Conservation (phyloP, 2,888 invertebrate genomes). For the Drosophila maculinotata region DNA sequence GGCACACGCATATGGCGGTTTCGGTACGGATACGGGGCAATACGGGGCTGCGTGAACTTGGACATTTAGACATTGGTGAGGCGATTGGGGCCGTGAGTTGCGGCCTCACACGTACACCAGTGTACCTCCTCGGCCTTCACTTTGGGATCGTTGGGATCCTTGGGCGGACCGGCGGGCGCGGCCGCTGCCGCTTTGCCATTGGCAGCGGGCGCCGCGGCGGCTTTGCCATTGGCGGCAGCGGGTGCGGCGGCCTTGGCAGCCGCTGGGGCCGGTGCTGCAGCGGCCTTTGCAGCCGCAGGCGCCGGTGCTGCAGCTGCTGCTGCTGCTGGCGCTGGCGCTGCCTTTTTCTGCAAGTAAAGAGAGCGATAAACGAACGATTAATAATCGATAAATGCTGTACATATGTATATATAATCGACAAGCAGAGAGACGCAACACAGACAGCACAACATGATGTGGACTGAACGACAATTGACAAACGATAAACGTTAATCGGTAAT, state of each 20-base stretch:
- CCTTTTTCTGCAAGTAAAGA: conserved; percentile 80
- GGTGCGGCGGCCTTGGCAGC: conserved; percentile 63
- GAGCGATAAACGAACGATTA: conserved; percentile 15
- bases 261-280: conserved; percentile 38
- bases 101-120: conserved; percentile 75
- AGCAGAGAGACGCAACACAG: conserved; percentile 23
- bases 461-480: conserved; percentile 29
- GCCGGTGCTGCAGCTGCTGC: conserved; percentile 44
- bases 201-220: conserved; percentile 64
- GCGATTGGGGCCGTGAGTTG: conserved; percentile 42
- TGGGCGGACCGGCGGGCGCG: conserved; percentile 79
- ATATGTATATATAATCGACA: neutral
- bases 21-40: conserved; percentile 2
- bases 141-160: conserved; percentile 82
- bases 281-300: conserved; percentile 60
- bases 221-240: conserved; percentile 59
- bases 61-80: conserved; percentile 40
- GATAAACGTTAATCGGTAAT: conserved; percentile 20
- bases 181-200: conserved; percentile 62
- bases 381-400: conserved; percentile 3
- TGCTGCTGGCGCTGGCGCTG: conserved; percentile 57
- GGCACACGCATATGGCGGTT: conserved; percentile 48
- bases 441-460: conserved; percentile 41
- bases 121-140: conserved; percentile 83
- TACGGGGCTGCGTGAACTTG: conserved; percentile 28